phyloP scores from a whole-genome alignment of 2,113 vertebrate genomes.

The Microcebus ravelobensis region DNA sequence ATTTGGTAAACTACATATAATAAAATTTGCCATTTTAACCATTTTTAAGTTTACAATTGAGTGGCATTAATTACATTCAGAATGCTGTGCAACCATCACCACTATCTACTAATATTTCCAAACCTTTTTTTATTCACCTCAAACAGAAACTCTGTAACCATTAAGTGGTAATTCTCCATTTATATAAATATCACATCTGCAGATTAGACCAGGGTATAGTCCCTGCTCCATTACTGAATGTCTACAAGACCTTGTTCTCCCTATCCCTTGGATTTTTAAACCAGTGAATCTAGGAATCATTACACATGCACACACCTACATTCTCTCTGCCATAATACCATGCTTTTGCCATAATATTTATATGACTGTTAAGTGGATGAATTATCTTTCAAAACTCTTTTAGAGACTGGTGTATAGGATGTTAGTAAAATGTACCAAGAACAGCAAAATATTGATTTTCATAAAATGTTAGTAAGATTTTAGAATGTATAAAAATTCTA shows the following conservation, averaged over 20 bases:
- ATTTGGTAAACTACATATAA: not conserved
- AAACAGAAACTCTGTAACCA: not conserved
- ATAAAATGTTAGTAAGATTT: constrained; percentile 39
- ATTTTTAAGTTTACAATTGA: not conserved
- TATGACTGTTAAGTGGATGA: not conserved
- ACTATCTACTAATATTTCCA: not conserved
- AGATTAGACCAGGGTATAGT: not conserved
- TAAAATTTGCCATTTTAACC: not conserved
- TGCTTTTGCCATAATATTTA: not conserved
- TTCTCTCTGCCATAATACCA: too few relatives aligned
- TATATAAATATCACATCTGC: not conserved
- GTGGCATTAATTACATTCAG: not conserved
- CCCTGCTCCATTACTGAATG: not conserved
- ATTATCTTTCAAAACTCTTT: constrained; percentile 9
- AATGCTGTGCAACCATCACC: not conserved
- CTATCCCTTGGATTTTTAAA: not conserved
- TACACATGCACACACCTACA: not conserved
- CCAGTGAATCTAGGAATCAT: not conserved
- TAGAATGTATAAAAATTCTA: constrained; percentile 32
- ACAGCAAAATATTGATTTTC: not conserved
- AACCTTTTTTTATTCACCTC: not conserved
- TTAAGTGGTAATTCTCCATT: not conserved
- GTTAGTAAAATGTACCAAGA: not conserved
- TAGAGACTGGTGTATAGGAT: not conserved
- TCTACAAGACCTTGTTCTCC: not conserved